Base-by-base conservation (phyloP, 2,797 vertebrate species). In the Tadarida brasiliensis region DNA sequence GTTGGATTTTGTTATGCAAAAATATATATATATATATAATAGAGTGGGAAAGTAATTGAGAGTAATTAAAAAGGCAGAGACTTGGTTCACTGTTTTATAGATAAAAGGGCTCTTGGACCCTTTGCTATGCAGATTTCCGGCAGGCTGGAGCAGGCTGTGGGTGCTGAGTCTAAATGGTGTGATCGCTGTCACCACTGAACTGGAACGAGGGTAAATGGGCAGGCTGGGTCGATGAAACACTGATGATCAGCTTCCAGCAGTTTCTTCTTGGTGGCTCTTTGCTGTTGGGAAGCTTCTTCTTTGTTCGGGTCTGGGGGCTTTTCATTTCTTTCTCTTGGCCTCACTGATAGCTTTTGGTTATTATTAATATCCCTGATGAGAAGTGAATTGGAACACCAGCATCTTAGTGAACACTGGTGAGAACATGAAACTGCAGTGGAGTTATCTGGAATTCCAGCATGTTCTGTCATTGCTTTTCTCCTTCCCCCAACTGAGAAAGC, bases 1-100 rank as follows among this genome's bases (percentile, higher is more conserved):
- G 59, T 95, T 77, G 77, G 78, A 20, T 35, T 97, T 98, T 97
- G 76, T 76, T 82, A 98, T 87, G 95, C 91, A 97, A 97, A 96
- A 93, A 73, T 63, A 94, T 70, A 88, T 56, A 94, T 68, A 90
- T 30, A 84, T 49, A 93, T 97, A 92, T 63, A 93, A 96, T 44
- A 77, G 70, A 96, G 35, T 86, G 47, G 77, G 93, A 26, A 96
- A 94, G 87, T 97, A 97, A 98, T 96, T 93, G 97, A 89, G 88
- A 97, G 77, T 97, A 91, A 96, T 97, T 97, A 86, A 19, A 77
- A 97, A 77, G 47, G 95, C 94, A 93, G 97, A 94, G 96, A 63
- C 91, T 98, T 98, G 92, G 81, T 94, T 47, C 91, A 80, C 44
- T 85, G 74, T 96, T 93, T 85, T 91, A 95, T 78, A 94, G 76